phyloP scores from a whole-genome alignment of 2,888 invertebrate species.

The Eubasilissa splendida region DNA sequence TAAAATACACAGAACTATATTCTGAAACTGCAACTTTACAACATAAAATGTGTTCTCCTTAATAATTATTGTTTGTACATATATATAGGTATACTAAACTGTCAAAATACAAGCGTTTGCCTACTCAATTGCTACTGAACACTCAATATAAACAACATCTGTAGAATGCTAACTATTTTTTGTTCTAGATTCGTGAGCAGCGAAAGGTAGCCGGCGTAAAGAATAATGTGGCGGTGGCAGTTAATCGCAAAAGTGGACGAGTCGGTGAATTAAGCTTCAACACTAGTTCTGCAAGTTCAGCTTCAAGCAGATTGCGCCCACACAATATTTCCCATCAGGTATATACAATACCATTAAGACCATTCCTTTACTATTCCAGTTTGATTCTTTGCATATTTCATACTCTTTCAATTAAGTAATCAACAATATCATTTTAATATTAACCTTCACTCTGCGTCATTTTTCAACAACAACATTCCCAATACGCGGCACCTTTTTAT shows the following conservation, averaged over 20 bases:
- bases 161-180: not conserved
- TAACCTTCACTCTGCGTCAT: not conserved
- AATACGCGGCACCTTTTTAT: not conserved
- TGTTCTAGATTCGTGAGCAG: conserved; percentile 68
- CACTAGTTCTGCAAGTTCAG: conserved; percentile 66
- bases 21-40: too few relatives aligned
- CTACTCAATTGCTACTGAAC: too few relatives aligned
- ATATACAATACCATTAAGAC: not conserved
- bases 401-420: not conserved
- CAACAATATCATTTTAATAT: not conserved
- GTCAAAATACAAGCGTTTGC: too few relatives aligned
- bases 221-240: conserved; percentile 65
- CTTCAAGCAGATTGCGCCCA: conserved; percentile 63
- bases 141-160: too few relatives aligned
- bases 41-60: too few relatives aligned
- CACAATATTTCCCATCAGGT: conserved; percentile 49
- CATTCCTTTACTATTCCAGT: not conserved
- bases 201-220: conserved; percentile 67
- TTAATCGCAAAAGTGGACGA: conserved; percentile 63
- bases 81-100: too few relatives aligned
- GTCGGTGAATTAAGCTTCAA: conserved; percentile 68
- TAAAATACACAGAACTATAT: too few relatives aligned
- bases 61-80: too few relatives aligned
- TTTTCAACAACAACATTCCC: not conserved
- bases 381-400: not conserved